phyloP scores from a whole-genome alignment of 2,888 invertebrate genomes.

The Lasioglossum zephyrum region DNA sequence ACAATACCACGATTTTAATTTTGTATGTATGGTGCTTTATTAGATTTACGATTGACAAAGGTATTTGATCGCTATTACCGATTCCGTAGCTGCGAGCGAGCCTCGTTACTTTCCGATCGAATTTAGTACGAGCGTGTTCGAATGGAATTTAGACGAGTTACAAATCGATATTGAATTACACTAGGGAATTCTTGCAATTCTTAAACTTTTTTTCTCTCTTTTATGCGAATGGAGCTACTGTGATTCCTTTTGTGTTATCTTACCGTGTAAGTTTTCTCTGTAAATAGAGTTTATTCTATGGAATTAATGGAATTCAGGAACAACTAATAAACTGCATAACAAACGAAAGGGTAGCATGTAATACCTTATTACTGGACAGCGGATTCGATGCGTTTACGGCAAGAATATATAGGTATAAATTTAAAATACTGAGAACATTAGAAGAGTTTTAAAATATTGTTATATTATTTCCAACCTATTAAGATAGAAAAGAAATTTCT shows the following conservation, averaged over 20 bases:
- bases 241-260: conserved; percentile 32
- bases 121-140: neutral
- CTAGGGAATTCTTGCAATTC: conserved; percentile 18
- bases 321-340: conserved; percentile 47
- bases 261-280: conserved; percentile 35
- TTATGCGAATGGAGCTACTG: conserved; percentile 21
- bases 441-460: no score
- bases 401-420: no score
- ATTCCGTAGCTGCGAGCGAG: conserved; percentile 3
- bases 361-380: conserved; percentile 15
- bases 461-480: no score
- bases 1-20: neutral
- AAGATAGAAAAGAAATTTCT: no score
- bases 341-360: conserved; percentile 16
- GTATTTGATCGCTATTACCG: conserved; percentile 10
- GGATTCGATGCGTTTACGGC: no score
- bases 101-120: conserved; percentile 17
- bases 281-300: conserved; percentile 46
- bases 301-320: conserved; percentile 33
- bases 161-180: neutral
- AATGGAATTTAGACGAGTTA: neutral
- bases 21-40: conserved; percentile 14
- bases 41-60: conserved; percentile 33
- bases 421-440: no score
- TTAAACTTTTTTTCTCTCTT: neutral